Evolutionary conservation across 2,797 vertebrate genomes (phyloP), one percentile per base, ranked within the genome.

Genomic region (Florisuga fusca): DNA sequence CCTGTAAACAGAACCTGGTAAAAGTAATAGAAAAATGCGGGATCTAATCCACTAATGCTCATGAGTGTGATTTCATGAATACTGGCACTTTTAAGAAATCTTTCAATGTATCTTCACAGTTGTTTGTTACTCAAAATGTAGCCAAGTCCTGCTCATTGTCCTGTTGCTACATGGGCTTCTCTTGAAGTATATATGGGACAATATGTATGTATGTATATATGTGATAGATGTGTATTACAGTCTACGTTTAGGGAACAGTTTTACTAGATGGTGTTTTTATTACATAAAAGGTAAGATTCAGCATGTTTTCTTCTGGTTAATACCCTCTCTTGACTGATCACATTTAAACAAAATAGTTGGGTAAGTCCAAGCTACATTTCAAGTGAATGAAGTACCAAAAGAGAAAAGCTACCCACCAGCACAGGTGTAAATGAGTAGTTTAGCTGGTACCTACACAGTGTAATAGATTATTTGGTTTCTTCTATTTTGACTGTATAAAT

Each of bases 381-480:
- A 25, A 43, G n/a, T 36, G 55, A 41, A 63, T 75, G 15, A 80
- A 50, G 34, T 85, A 48, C 23, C 12, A n/a, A 41, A 66, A 76
- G n/a, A 29, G 51, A 74, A 79, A 63, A n/a, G 9, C 45, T 55
- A 1, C 55, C 43, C 18, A 31, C 10, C 31, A 66, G 41, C 38
- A 62, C 26, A 43, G 15, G n/a, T 23, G 55, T 54, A 59, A 73
- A 43, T 51, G 41, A 16, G 26, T 22, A 62, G 12, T 7, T 66
- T 41, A 17, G 27, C 29, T 5, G 7, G 2, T n/a, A 17, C 4
- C 1, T 27, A 9, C 20, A 6, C 10, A 59, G 4, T 46, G 21
- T n/a, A 46, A 14, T 5, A 61, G 10, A 41, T 63, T 38, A 43
- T 79, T 84, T 58, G 5, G 1, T 43, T 79, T 36, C 7, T 76